Conservation (phyloP, 2,888 invertebrate genomes). For the Cephonodes hylas region DNA sequence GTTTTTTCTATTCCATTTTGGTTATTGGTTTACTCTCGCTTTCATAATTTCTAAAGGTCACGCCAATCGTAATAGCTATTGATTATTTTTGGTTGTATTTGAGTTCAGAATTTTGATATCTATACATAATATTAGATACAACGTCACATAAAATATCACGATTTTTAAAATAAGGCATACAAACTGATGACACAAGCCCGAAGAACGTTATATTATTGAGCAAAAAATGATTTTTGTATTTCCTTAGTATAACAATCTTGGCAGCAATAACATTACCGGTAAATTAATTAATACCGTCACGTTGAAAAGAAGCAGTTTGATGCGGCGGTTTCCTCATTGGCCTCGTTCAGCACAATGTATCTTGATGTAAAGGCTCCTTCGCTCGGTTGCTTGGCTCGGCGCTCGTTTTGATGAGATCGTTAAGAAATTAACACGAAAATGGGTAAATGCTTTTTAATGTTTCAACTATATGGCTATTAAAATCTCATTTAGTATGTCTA, state of each 20-base stretch:
- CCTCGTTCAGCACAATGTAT: neutral
- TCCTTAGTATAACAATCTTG: too few species aligned
- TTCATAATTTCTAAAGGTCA: too few species aligned
- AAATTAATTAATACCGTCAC: neutral
- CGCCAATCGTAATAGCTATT: too few species aligned
- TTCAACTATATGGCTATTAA: neutral
- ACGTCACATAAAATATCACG: too few species aligned
- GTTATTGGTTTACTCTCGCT: too few species aligned
- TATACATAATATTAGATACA: too few species aligned
- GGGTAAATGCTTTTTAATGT: neutral
- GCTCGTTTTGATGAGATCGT: neutral
- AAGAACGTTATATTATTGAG: too few species aligned
- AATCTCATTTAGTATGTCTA: neutral
- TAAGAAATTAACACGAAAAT: constrained; percentile 1
- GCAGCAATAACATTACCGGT: neutral
- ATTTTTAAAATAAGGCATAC: too few species aligned
- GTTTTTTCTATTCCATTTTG: neutral
- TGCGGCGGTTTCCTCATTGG: neutral
- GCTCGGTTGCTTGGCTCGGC: neutral
- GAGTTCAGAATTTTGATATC: too few species aligned
- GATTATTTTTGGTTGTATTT: too few species aligned
- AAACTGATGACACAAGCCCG: too few species aligned
- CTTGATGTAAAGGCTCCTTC: neutral
- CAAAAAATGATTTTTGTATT: too few species aligned
- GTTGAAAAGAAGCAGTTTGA: neutral